Conservation (phyloP, 64 coral and sea anemone species). For the Porites australiensis region DNA sequence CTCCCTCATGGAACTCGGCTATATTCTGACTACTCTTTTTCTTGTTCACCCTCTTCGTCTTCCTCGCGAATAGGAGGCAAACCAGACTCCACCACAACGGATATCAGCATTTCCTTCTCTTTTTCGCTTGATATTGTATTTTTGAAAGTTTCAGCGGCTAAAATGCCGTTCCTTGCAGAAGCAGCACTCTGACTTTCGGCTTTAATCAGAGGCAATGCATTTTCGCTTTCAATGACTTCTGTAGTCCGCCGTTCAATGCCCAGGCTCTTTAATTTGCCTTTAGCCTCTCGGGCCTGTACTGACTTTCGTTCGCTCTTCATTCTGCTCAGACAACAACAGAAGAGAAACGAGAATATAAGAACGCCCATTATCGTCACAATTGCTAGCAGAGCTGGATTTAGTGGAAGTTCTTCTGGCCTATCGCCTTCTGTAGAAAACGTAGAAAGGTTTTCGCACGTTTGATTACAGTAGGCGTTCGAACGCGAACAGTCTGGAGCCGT, state of each 20-base stretch:
- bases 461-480: constrained; percentile 13
- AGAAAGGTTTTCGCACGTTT: neutral
- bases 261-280: constrained; percentile 36
- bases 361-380: constrained; percentile 27
- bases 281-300: constrained; percentile 18
- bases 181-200: neutral
- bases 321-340: constrained; percentile 37
- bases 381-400: constrained; percentile 23
- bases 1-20: too few relatives aligned
- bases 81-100: constrained; percentile 5
- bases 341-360: constrained; percentile 23
- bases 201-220: constrained; percentile 1
- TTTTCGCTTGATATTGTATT: neutral
- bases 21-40: constrained; percentile 17
- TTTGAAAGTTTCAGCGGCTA: neutral
- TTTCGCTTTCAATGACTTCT: neutral
- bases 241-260: neutral
- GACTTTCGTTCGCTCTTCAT: constrained; percentile 49
- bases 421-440: too few relatives aligned
- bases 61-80: constrained; percentile 44
- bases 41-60: constrained; percentile 21
- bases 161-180: neutral
- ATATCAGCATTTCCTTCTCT: constrained; percentile 12
- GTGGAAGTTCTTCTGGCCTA: neutral
- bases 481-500: neutral